Evolutionary conservation across 2,888 invertebrate genomes (phyloP), one percentile per base, ranked within the genome.

Genomic region (Pachycephus smyrnensis): DNA sequence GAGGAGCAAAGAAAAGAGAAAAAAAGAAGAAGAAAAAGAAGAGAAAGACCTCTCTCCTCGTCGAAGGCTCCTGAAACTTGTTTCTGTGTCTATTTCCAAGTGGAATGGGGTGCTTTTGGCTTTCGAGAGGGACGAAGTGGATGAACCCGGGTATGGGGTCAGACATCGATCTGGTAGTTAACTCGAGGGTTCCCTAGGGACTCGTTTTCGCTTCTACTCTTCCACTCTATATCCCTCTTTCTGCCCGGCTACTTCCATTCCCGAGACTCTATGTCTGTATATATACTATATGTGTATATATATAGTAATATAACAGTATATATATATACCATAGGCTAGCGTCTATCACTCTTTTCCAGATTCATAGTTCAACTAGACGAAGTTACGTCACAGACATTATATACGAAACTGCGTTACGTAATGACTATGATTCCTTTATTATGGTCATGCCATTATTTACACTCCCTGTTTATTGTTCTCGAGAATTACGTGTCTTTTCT

Each of bases 81-180:
- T 55, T 55, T 55, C 55, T 55, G 23, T 55, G 55, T 55, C 55
- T 55, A 55, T 55, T 55, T 55, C 55, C 55, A 68, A 23, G 69
- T 35, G 32, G 68, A 30, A 77, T 74, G 73, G 55, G 76, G 30
- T 31, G 73, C 69, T 79, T 76, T 79, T 75, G 79, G 69, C 71
- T 74, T 71, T 75, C 73, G 40, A n/a, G 73, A 55, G 75, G n/a
- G 76, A 55, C 36, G 78, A 75, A 69, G 78, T 73, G 76, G 75
- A 81, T 80, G 81, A 79, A 76, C 80, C 81, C 31, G 82, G 81
- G 82, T 79, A 78, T 83, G 85, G 87, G 88, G 89, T 88, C 84
- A 86, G 85, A 89, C 90, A 91, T 91, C 90, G 90, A 91, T 90
- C 90, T 88, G 88, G 89, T 88, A 89, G 91, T 91, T 90, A 90